Percentiles rank a stretch among this genome's conserved stretches.
Conservation (phyloP, 2,797 vertebrate genomes). For the Xenopus petersii region DNA sequence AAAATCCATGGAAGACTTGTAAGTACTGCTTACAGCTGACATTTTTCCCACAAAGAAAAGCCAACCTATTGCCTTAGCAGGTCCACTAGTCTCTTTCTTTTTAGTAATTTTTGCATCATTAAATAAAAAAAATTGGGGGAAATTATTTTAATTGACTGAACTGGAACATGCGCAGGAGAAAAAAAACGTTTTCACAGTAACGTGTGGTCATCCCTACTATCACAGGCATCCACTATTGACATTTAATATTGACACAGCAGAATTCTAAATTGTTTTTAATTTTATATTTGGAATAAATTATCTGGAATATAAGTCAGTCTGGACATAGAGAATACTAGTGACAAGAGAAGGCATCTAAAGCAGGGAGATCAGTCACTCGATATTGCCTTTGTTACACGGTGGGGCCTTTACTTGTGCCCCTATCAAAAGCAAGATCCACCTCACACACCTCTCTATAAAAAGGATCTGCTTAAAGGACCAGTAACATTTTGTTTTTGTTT, state of each 20-base stretch:
- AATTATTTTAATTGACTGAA: not conserved
- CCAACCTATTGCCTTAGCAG: no score
- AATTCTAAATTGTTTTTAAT: conserved; percentile 78
- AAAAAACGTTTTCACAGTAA: conserved; percentile 13
- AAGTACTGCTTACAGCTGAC: no score
- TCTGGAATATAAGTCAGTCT: conserved; percentile 74
- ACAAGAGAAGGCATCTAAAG: conserved; percentile 74
- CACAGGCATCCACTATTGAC: conserved; percentile 18
- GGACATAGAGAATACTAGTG: conserved; percentile 69
- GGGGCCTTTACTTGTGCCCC: conserved; percentile 67
- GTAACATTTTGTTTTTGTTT: no score
- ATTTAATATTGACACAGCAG: conserved; percentile 49
- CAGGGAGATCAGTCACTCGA: conserved; percentile 82
- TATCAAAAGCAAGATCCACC: conserved; percentile 71
- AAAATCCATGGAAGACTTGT: no score
- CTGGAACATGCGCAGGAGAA: conserved; percentile 18
- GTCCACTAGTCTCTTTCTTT: no score
- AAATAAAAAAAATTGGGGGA: conserved; percentile 13
- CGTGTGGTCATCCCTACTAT: not conserved
- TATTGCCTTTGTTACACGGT: conserved; percentile 87
- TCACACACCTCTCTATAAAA: conserved; percentile 60
- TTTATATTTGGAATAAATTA: conserved; percentile 83
- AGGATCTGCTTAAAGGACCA: conserved; percentile 42
- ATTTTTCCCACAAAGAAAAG: no score
- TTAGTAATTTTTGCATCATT: not conserved